Conservation (phyloP, 2,113 vertebrate species). For the Calidris pugnax region DNA sequence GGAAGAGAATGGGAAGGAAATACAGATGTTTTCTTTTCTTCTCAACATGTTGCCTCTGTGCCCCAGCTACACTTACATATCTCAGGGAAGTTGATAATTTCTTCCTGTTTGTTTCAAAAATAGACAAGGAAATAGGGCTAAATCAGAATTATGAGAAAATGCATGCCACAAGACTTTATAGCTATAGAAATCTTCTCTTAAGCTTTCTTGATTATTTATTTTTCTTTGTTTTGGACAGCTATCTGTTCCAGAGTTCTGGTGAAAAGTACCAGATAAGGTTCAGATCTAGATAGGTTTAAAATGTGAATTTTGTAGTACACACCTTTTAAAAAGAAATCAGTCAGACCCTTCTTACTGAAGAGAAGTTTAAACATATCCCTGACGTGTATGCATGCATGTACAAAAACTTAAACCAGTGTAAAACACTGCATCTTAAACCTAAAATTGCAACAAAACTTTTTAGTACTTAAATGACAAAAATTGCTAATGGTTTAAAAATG, state of each 20-base stretch:
- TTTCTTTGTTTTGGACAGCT: neutral
- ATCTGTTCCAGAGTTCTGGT: neutral
- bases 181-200: neutral
- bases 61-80: neutral
- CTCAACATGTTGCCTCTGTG: neutral
- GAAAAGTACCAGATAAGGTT: neutral
- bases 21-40: constrained; percentile 45
- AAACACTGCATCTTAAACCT: neutral
- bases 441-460: neutral
- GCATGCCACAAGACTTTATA: neutral
- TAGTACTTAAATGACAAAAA: neutral
- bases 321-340: neutral
- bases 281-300: neutral
- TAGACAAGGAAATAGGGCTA: neutral
- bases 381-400: neutral
- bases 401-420: neutral
- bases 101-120: constrained; percentile 33
- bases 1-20: constrained; percentile 56
- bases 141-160: neutral
- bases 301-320: neutral
- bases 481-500: neutral
- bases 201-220: neutral
- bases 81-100: neutral
- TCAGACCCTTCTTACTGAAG: neutral
- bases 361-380: neutral